These are phyloP conservation scores for Cremastinae sp. DNA, from an alignment of 2,888 invertebrate species.

Conservation along the genomic window DNA sequence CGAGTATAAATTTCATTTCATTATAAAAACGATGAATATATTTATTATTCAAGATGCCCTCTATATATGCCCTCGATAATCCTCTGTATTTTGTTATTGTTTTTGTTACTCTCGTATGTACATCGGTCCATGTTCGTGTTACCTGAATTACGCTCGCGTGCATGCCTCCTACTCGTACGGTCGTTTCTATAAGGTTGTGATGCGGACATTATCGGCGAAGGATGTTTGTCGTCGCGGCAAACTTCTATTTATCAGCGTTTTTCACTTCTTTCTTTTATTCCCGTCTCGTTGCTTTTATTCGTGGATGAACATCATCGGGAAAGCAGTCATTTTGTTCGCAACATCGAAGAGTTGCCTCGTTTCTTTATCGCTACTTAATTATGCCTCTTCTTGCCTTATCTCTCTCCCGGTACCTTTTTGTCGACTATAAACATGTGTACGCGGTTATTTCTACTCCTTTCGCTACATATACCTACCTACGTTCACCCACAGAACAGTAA, in stretches of 20 bases:
- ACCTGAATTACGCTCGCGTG: constrained; percentile 63
- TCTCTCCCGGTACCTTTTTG: constrained; percentile 42
- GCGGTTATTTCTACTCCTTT: too few relatives aligned
- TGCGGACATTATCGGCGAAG: constrained; percentile 54
- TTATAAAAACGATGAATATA: constrained; percentile 52
- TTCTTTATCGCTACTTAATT: constrained; percentile 67
- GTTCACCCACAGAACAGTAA: too few relatives aligned
- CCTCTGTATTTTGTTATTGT: constrained; percentile 55
- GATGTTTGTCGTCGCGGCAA: constrained; percentile 26
- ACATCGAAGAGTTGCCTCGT: constrained; percentile 38
- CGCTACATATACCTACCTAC: neutral
- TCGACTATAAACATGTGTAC: constrained; percentile 22
- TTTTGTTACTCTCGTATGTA: constrained; percentile 5
- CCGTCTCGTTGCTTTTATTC: neutral
- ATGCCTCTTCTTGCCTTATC: constrained; percentile 62
- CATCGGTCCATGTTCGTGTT: constrained; percentile 50
- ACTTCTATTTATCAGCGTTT: constrained; percentile 42
- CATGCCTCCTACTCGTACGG: constrained; percentile 60
- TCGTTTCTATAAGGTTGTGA: constrained; percentile 61
- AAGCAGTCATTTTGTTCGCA: neutral
- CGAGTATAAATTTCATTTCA: too few relatives aligned
- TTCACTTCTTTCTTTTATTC: constrained; percentile 26
- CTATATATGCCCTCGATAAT: too few relatives aligned
- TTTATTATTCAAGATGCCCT: too few relatives aligned
- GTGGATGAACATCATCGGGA: neutral